phyloP scores from a whole-genome alignment of 2,888 invertebrate genomes.

The Auanema freiburgensis region DNA sequence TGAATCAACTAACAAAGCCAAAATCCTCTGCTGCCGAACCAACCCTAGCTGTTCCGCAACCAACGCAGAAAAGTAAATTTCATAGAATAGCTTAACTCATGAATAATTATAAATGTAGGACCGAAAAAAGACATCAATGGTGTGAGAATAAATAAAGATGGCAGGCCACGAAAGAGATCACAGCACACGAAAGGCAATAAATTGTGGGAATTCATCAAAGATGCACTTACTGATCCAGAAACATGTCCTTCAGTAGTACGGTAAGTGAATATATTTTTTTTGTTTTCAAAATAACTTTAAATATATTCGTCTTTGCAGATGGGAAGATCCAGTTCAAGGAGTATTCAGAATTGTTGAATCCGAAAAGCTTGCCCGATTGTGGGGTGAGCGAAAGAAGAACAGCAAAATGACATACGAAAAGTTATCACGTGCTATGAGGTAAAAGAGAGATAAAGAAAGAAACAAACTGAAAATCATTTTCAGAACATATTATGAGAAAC shows the following conservation, averaged over 20 bases:
- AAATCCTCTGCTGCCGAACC: too few relatives aligned
- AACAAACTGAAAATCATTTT: too few relatives aligned
- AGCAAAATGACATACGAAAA: constrained; percentile 89
- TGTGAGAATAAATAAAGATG: constrained; percentile 58
- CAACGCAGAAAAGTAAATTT: too few relatives aligned
- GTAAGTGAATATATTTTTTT: constrained; percentile 30
- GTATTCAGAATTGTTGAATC: constrained; percentile 86
- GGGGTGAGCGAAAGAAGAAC: constrained; percentile 85
- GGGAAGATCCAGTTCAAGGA: constrained; percentile 83
- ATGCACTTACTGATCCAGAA: constrained; percentile 76
- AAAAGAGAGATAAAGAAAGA: too few relatives aligned
- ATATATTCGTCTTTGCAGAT: constrained; percentile 68
- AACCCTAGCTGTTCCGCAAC: too few relatives aligned
- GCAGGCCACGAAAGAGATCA: constrained; percentile 61
- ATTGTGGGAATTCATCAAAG: constrained; percentile 83
- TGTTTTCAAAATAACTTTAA: neutral
- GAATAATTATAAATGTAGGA: too few relatives aligned
- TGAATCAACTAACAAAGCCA: too few relatives aligned
- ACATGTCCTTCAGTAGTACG: constrained; percentile 79
- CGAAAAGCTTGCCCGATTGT: constrained; percentile 81
- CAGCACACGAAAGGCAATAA: constrained; percentile 66
- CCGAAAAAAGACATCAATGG: too few relatives aligned
- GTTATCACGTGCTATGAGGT: constrained; percentile 85
- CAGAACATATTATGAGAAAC: constrained; percentile 67
- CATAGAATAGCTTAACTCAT: too few relatives aligned